phyloP scores from a whole-genome alignment of 2,113 vertebrate genomes.

The Sebastes schlegelii region DNA sequence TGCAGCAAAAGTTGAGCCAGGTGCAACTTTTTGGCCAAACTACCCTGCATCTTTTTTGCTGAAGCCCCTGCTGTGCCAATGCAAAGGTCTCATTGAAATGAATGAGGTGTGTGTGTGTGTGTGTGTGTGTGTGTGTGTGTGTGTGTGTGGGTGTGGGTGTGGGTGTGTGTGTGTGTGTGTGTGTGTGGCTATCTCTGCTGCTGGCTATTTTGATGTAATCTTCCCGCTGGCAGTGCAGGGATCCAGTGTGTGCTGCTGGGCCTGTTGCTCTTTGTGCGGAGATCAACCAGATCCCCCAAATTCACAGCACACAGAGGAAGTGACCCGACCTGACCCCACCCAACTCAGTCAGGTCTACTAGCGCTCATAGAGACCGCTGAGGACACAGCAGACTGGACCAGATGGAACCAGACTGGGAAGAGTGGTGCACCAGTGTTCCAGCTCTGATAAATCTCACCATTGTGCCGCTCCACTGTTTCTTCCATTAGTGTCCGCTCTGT shows the following conservation, averaged over 20 bases:
- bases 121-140: slow-evolving; percentile 14
- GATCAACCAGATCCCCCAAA: slow-evolving; percentile 73
- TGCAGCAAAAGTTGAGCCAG: background rate
- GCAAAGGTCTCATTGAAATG: slow-evolving; percentile 17
- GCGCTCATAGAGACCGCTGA: slow-evolving; percentile 32
- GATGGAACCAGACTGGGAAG: slow-evolving; percentile 58
- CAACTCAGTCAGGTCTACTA: slow-evolving; percentile 56
- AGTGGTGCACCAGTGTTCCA: slow-evolving; percentile 23
- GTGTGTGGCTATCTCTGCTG: slow-evolving; percentile 54
- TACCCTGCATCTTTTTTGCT: background rate
- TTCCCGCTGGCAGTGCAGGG: slow-evolving; percentile 57
- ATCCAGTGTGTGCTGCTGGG: slow-evolving; percentile 49
- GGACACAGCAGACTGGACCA: slow-evolving; percentile 46
- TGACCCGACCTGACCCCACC: slow-evolving; percentile 68
- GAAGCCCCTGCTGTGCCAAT: slow-evolving; percentile 1
- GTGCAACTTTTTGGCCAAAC: background rate
- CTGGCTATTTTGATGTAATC: slow-evolving; percentile 68
- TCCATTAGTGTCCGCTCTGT: slow-evolving; percentile 11
- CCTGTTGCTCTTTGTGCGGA: slow-evolving; percentile 71
- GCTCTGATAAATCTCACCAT: slow-evolving; percentile 42
- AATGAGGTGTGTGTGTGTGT: slow-evolving; percentile 27
- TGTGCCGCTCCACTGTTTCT: slow-evolving; percentile 17
- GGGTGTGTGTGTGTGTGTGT: background rate
- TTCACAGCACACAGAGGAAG: slow-evolving; percentile 69
- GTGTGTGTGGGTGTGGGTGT: slow-evolving; percentile 20